Percentiles rank a stretch among this genome's conserved stretches.
Conservation (phyloP, 1,140 invertebrate genomes). For the Micrasema longulum region DNA sequence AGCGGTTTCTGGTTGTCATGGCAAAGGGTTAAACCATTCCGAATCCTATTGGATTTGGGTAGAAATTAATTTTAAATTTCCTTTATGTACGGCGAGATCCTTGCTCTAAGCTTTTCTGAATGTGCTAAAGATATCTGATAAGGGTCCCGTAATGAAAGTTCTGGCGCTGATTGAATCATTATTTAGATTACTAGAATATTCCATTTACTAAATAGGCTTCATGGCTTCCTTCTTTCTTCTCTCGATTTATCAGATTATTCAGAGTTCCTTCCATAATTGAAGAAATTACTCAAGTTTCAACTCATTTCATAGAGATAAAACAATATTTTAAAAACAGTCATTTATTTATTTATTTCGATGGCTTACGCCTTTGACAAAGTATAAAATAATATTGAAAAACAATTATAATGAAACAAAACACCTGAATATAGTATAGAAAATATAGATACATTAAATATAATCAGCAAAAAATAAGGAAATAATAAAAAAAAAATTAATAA, state of each 20-base stretch:
- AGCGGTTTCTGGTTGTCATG: background rate
- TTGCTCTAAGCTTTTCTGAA: background rate
- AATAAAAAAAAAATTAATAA: no score
- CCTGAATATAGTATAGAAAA: no score
- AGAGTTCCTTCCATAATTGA: background rate
- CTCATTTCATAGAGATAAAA: no score
- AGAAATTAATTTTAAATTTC: slow-evolving; percentile 15
- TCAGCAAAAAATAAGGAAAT: no score
- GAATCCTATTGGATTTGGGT: background rate
- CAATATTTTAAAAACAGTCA: no score
- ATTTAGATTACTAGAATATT: slow-evolving; percentile 5
- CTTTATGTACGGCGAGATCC: background rate
- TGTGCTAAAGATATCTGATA: slow-evolving; percentile 10
- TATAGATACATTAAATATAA: no score
- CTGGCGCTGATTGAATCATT: slow-evolving; percentile 9
- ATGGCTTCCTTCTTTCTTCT: background rate
- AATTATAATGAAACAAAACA: no score
- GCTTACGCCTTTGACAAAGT: no score
- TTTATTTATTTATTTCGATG: no score
- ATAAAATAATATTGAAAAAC: no score
- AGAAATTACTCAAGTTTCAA: no score
- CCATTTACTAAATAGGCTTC: background rate
- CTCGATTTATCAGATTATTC: background rate
- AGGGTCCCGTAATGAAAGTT: background rate
- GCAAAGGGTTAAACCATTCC: slow-evolving; percentile 3